Base-by-base conservation (phyloP, 2,888 invertebrate genomes). In the Agapostemon virescens region DNA sequence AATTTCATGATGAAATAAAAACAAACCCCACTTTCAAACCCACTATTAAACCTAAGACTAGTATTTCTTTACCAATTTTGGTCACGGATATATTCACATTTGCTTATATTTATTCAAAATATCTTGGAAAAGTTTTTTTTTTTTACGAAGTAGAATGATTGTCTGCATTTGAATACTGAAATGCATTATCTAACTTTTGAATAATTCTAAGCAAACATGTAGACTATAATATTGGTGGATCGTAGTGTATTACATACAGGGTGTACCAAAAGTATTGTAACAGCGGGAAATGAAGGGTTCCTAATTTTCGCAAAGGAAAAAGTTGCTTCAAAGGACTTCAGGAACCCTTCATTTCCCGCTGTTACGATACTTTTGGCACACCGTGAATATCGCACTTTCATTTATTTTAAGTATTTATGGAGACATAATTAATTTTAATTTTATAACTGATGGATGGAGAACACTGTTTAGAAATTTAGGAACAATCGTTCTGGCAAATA, bases 361-460 rank as follows among this genome's bases (percentile, higher is more conserved):
- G n/a, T n/a, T n/a, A n/a, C n/a, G n/a, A n/a, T n/a, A n/a, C n/a
- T n/a, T n/a, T n/a, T n/a, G n/a, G n/a, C n/a, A n/a, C n/a, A n/a
- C n/a, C n/a, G n/a, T n/a, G n/a, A n/a, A n/a, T 55, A 33, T 63
- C 26, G 63, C 67, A 69, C 71, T 38, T 74, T 40, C 20, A 9
- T 84, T 81, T 79, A 81, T 71, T 85, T 85, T 75, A 85, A 71
- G 68, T 85, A 76, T 79, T 81, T 49, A 49, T 74, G 49, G 67
- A 42, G 49, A 69, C 74, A 68, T 58, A 77, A 61, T 71, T 77
- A 64, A 49, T 68, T 66, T 67, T 63, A 63, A 77, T 74, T 76
- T 75, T 78, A 85, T 36, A 74, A 52, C 69, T 64, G 74, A 64
- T 69, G 74, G 69, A 66, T 75, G 71, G 64, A 66, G 68, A 77